phyloP scores from a whole-genome alignment of 2,888 invertebrate genomes.

The Papilio demoleus region DNA sequence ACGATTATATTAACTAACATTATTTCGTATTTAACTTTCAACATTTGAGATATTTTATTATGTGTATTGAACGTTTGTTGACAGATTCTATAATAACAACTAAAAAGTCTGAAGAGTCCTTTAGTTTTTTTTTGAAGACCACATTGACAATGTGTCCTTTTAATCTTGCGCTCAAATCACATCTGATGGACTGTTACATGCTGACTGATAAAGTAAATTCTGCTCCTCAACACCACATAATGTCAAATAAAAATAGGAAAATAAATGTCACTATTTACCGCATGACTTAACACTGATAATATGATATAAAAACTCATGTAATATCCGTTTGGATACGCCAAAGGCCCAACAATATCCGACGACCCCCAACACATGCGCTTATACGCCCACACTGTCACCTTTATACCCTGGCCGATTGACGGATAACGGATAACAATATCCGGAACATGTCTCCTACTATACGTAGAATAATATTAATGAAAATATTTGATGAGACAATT shows the following conservation, averaged over 20 bases:
- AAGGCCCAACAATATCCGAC: conserved; percentile 64
- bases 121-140: too few species aligned
- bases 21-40: conserved; percentile 20
- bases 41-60: neutral
- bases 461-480: conserved; percentile 41
- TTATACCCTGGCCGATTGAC: conserved; percentile 62
- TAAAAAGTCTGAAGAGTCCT: neutral
- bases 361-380: conserved; percentile 51
- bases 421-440: conserved; percentile 73
- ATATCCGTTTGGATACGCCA: conserved; percentile 60
- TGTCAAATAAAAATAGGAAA: neutral
- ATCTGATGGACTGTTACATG: too few species aligned
- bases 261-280: neutral
- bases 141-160: too few species aligned
- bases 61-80: neutral
- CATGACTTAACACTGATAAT: conserved; percentile 7
- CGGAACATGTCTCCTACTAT: conserved; percentile 53
- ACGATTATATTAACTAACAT: conserved; percentile 34
- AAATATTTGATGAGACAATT: conserved; percentile 46
- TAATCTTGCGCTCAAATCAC: too few species aligned
- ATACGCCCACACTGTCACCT: conserved; percentile 45
- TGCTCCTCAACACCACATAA: too few species aligned
- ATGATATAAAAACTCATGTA: conserved; percentile 52
- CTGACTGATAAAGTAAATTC: too few species aligned
- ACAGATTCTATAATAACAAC: neutral